Evolutionary conservation across 2,113 vertebrate species (phyloP), one percentile per base, ranked within the genome.

Genomic region (Lathamus discolor): DNA sequence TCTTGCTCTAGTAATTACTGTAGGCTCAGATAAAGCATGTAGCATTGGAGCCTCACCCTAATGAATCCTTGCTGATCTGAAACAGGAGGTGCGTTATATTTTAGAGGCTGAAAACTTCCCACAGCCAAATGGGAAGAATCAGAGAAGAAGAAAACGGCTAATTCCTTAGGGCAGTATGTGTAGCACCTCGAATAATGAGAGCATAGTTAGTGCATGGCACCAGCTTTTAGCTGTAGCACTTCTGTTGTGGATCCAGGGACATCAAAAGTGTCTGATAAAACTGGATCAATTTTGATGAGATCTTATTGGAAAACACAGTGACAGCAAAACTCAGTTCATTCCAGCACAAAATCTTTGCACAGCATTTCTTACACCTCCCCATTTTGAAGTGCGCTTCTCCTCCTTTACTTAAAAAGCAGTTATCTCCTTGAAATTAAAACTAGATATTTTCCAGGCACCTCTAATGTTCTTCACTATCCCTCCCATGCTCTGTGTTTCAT

Each of bases 1-100:
- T 85, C 78, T 79, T 91, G 93, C 86, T 96, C 18, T 37, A 61
- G 96, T 98, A 98, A 98, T 98, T 98, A 97, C 94, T 18, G 43
- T 70, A 96, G 92, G 92, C 96, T 96, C 95, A 97, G 97, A 97
- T 96, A 97, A 96, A 96, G 95, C 91, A 91, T 93, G 96, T 67
- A 94, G 94, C 87, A 46, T 48, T 85, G 94, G 73, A 95, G 29
- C 33, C 55, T 95, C 49, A 78, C 87, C 35, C 6, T 96, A 97
- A 98, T 97, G 96, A 97, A 96, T 92, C 96, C 95, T 95, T 76
- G 74, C 86, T 96, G 97, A 96, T 91, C 94, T 78, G 92, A 95
- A 97, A 80, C 84, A 68, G 87, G 94, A 95, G 91, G 76, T 95
- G 97, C 46, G 59, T 96, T 96, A 86, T 79, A 51, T 89, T 72